Conservation (phyloP, 2,888 invertebrate genomes). For the Clostera curtula region DNA sequence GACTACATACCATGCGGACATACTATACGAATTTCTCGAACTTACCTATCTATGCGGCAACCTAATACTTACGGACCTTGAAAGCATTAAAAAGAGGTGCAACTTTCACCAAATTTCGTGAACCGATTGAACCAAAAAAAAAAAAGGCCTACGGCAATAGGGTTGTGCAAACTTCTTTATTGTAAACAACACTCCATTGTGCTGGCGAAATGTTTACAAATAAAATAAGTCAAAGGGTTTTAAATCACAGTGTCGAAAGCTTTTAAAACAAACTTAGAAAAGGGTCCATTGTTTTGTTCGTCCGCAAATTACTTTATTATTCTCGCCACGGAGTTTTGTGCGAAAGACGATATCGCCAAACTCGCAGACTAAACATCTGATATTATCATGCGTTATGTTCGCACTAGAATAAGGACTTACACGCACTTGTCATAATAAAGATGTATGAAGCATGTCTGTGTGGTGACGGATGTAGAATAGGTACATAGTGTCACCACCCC, state of each 20-base stretch:
- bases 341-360: slow-evolving; percentile 66
- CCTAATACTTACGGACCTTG: slow-evolving; percentile 17
- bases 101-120: slow-evolving; percentile 47
- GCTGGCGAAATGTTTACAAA: slow-evolving; percentile 65
- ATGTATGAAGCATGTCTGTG: slow-evolving; percentile 15
- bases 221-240: slow-evolving; percentile 71
- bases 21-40: no score
- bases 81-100: slow-evolving; percentile 23
- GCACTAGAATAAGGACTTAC: slow-evolving; percentile 14
- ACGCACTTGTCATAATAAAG: slow-evolving; percentile 20
- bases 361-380: slow-evolving; percentile 65
- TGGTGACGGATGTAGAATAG: no score
- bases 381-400: slow-evolving; percentile 45
- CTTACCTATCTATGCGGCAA: no score
- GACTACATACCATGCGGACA: no score
- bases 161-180: slow-evolving; percentile 64
- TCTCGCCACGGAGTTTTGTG: slow-evolving; percentile 43
- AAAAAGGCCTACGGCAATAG: slow-evolving; percentile 60
- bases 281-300: slow-evolving; percentile 67
- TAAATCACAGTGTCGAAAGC: slow-evolving; percentile 73
- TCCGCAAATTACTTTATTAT: slow-evolving; percentile 73
- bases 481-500: no score
- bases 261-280: slow-evolving; percentile 71
- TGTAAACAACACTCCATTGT: slow-evolving; percentile 61
- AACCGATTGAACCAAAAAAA: slow-evolving; percentile 39